These are phyloP conservation scores for Aurelia coerulea DNA, from an alignment of 30 jellyfish, hydroid and myxozoan species.

Conservation along the genomic window DNA sequence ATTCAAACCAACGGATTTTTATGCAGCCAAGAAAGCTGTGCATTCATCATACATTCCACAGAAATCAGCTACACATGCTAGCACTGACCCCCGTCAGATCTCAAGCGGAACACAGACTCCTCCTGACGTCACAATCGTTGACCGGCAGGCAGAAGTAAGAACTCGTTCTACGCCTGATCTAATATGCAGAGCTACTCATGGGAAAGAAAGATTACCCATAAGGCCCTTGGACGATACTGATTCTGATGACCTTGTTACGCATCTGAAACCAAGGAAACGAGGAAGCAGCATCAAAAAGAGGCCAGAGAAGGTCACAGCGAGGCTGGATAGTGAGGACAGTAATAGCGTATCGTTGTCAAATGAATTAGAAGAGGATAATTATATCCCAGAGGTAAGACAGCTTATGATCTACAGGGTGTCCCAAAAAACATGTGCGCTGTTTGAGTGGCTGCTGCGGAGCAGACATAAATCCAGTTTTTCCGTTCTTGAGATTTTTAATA, in stretches of 20 bases:
- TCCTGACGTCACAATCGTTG: conserved; percentile 63
- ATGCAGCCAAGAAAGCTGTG: conserved; percentile 43
- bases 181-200: conserved; percentile 11
- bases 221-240: neutral
- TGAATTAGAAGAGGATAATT: conserved; percentile 78
- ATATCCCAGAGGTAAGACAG: conserved; percentile 73
- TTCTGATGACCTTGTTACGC: conserved; percentile 58
- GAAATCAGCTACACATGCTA: neutral
- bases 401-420: neutral
- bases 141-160: neutral
- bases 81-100: conserved; percentile 9
- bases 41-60: conserved; percentile 6
- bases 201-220: neutral
- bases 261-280: conserved; percentile 44
- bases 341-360: conserved; percentile 27
- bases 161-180: conserved; percentile 45
- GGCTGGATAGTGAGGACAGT: conserved; percentile 28
- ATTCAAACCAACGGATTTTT: conserved; percentile 52
- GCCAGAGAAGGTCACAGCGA: neutral
- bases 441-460: too few relatives aligned
- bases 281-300: neutral
- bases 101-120: conserved; percentile 60
- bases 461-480: too few relatives aligned
- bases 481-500: too few relatives aligned
- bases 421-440: too few relatives aligned